Evolutionary conservation across 2,888 invertebrate genomes (phyloP).

Genomic region (Dolichopus griseipennis): DNA sequence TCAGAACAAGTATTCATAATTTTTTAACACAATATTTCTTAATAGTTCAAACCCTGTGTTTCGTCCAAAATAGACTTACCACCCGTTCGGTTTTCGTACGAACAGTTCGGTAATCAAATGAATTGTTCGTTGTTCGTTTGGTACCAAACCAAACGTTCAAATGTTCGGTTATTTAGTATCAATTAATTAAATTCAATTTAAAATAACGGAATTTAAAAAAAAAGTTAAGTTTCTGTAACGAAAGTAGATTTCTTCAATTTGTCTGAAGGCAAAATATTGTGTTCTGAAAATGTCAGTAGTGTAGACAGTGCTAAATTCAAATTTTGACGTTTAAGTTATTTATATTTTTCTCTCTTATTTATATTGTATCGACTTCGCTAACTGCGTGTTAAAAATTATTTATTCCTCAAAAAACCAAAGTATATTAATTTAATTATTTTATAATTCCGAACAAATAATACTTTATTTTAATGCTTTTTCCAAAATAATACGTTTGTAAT

Average conservation of each 20-base stretch:
- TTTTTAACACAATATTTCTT: too few relatives aligned
- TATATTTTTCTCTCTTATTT: neutral
- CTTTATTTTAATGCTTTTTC: conserved; percentile 1
- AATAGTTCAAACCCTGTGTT: too few relatives aligned
- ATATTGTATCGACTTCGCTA: conserved; percentile 8
- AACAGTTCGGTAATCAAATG: conserved; percentile 9
- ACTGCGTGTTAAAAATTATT: neutral
- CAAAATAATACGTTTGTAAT: too few relatives aligned
- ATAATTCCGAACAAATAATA: neutral
- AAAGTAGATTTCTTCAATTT: conserved; percentile 8
- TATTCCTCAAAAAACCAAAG: conserved; percentile 1
- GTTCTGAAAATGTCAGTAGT: conserved; percentile 2
- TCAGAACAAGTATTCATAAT: too few relatives aligned
- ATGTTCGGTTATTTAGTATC: conserved; percentile 5
- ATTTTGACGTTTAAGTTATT: conserved; percentile 5
- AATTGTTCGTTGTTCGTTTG: conserved; percentile 9
- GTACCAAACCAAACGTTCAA: conserved; percentile 5
- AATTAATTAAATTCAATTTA: conserved; percentile 7
- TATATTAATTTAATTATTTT: conserved; percentile 8
- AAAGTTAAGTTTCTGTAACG: conserved; percentile 7
- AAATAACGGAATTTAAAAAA: neutral
- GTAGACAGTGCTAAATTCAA: neutral
- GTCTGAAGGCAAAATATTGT: conserved; percentile 7
- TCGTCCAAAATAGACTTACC: conserved; percentile 1
- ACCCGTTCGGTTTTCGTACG: conserved; percentile 3